Percentiles rank a stretch among this genome's conserved stretches.
Evolutionary conservation across 2,888 invertebrate species (phyloP).

Genomic region (Drosophila nr. fundita): DNA sequence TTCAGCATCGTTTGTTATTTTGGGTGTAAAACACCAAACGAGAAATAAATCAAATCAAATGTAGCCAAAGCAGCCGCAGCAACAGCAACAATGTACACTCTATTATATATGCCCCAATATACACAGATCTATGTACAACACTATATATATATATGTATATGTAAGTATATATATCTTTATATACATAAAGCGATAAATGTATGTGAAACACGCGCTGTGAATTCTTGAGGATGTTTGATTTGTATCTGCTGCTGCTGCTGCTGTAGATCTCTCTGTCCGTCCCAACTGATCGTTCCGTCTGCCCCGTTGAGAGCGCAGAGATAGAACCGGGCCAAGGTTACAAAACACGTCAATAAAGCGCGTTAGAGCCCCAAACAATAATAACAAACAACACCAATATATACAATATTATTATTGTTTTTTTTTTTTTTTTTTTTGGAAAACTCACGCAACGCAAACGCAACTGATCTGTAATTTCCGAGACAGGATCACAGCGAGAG

Average conservation of each 20-base stretch:
- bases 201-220: slow-evolving; percentile 62
- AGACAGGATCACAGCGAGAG: slow-evolving; percentile 44
- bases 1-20: slow-evolving; percentile 75
- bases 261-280: slow-evolving; percentile 33
- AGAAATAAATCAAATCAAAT: slow-evolving; percentile 80
- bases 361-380: slow-evolving; percentile 56
- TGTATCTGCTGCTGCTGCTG: slow-evolving; percentile 51
- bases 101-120: slow-evolving; percentile 46
- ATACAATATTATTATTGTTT: slow-evolving; percentile 27
- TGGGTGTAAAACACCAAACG: slow-evolving; percentile 80
- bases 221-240: slow-evolving; percentile 78
- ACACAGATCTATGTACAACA: slow-evolving; percentile 22
- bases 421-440: slow-evolving; percentile 36
- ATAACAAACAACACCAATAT: slow-evolving; percentile 26
- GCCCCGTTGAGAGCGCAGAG: slow-evolving; percentile 55
- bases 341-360: slow-evolving; percentile 83
- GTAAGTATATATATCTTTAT: slow-evolving; percentile 6
- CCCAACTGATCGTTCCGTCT: slow-evolving; percentile 24
- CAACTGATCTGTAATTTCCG: slow-evolving; percentile 50
- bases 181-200: slow-evolving; percentile 24
- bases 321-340: slow-evolving; percentile 83
- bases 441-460: slow-evolving; percentile 60
- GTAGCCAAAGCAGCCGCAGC: slow-evolving; percentile 60
- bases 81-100: slow-evolving; percentile 44
- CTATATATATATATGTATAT: slow-evolving; percentile 6